Evolutionary conservation across 1,140 invertebrate genomes (phyloP).

Genomic region (Hyles euphorbiae): DNA sequence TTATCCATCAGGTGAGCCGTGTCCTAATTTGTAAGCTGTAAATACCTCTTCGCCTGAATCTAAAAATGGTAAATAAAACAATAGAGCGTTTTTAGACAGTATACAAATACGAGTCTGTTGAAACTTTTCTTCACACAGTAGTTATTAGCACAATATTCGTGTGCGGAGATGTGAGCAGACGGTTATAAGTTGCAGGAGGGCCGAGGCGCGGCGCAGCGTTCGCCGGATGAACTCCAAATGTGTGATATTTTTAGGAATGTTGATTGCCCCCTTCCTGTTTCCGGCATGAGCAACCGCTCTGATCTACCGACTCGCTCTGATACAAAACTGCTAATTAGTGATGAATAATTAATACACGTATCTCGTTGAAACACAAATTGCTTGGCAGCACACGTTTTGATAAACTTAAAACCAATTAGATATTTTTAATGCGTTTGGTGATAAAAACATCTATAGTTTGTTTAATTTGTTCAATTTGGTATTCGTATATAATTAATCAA

Average conservation of each 20-base stretch:
- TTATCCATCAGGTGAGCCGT: no score
- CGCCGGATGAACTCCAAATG: constrained; percentile 70
- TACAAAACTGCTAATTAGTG: constrained; percentile 63
- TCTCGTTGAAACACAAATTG: constrained; percentile 40
- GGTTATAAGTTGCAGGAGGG: constrained; percentile 3
- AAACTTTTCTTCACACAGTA: no score
- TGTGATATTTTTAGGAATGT: constrained; percentile 72
- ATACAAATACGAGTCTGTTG: no score
- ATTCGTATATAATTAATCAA: no score
- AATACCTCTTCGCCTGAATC: no score
- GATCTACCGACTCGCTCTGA: constrained; percentile 29
- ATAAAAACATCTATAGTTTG: background rate
- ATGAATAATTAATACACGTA: constrained; percentile 60
- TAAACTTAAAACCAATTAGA: constrained; percentile 2
- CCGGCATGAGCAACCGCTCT: constrained; percentile 44
- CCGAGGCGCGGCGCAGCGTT: constrained; percentile 21
- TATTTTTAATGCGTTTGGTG: constrained; percentile 6
- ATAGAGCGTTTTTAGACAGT: no score
- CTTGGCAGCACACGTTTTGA: constrained; percentile 32
- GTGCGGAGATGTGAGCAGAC: background rate
- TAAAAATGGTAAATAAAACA: no score
- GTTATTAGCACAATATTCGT: no score
- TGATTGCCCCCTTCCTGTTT: constrained; percentile 72
- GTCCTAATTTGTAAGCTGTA: no score
- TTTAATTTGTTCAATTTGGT: no score